phyloP scores from a whole-genome alignment of 2,797 vertebrate species.

The Coilia nasus region DNA sequence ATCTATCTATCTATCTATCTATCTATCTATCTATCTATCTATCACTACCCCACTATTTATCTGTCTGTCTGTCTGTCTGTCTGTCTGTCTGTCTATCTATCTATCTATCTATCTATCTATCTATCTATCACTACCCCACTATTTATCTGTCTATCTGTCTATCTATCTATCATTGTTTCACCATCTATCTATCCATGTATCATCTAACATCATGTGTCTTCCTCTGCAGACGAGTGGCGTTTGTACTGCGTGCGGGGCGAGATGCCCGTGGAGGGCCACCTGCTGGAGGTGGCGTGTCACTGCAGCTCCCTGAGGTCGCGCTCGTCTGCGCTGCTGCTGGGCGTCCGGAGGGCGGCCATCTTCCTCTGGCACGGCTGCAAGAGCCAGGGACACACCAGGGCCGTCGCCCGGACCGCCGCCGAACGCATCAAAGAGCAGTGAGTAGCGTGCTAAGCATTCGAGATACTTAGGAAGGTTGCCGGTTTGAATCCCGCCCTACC shows the following conservation, averaged over 20 bases:
- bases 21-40: neutral
- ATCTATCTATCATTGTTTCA: neutral
- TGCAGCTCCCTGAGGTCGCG: conserved; percentile 96
- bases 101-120: neutral
- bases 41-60: too few relatives aligned
- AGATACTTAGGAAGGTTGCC: too few relatives aligned
- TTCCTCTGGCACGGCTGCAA: conserved; percentile 99
- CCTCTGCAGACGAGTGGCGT: conserved; percentile 88
- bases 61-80: neutral
- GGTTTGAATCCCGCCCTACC: too few relatives aligned
- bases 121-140: too few relatives aligned
- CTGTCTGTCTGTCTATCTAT: neutral
- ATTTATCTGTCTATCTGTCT: neutral
- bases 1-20: neutral
- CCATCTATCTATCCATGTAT: neutral
- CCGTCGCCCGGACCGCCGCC: conserved; percentile 85
- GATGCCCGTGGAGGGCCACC: conserved; percentile 88
- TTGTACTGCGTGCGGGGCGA: conserved; percentile 95
- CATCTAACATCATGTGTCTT: too few relatives aligned
- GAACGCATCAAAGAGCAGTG: conserved; percentile 95
- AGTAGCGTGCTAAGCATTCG: too few relatives aligned
- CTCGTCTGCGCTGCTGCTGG: conserved; percentile 94
- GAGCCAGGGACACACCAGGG: conserved; percentile 87
- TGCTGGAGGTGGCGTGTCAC: conserved; percentile 96
- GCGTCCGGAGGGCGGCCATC: conserved; percentile 89